Evolutionary conservation across 2,888 invertebrate species (phyloP).

Genomic region (Synergus itoensis): DNA sequence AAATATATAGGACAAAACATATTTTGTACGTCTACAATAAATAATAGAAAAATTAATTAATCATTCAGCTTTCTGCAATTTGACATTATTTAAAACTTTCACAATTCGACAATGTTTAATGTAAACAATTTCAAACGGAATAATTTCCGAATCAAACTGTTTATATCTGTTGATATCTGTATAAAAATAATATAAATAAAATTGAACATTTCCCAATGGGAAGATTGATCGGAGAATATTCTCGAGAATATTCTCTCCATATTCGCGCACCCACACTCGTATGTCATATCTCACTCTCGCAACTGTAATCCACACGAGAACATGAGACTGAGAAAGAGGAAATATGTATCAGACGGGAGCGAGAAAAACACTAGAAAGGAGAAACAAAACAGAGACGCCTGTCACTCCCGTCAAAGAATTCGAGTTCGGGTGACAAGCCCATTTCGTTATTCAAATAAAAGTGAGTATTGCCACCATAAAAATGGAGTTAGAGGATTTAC

Average conservation of each 20-base stretch:
- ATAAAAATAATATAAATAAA: neutral
- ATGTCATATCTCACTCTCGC: neutral
- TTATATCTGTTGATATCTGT: neutral
- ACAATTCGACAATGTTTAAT: neutral
- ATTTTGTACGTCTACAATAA: neutral
- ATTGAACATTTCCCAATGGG: neutral
- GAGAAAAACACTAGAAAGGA: conserved; percentile 3
- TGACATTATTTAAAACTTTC: neutral
- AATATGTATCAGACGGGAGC: neutral
- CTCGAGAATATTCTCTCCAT: neutral
- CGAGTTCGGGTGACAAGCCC: conserved; percentile 32
- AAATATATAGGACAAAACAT: neutral
- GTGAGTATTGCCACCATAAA: conserved; percentile 51
- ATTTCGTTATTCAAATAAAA: conserved; percentile 28
- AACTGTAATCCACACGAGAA: conserved; percentile 41
- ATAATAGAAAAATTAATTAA: too few species aligned
- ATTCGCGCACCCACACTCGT: conserved; percentile 1
- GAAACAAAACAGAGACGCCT: conserved; percentile 31
- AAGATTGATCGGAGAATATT: neutral
- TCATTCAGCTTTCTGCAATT: neutral
- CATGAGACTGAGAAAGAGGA: neutral
- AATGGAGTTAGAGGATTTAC: conserved; percentile 16
- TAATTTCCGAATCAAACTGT: neutral
- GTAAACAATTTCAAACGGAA: neutral
- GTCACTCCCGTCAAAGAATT: neutral